Evolutionary conservation across 2,113 vertebrate species (phyloP), one percentile per base, ranked within the genome.

Genomic region (Procavia capensis): DNA sequence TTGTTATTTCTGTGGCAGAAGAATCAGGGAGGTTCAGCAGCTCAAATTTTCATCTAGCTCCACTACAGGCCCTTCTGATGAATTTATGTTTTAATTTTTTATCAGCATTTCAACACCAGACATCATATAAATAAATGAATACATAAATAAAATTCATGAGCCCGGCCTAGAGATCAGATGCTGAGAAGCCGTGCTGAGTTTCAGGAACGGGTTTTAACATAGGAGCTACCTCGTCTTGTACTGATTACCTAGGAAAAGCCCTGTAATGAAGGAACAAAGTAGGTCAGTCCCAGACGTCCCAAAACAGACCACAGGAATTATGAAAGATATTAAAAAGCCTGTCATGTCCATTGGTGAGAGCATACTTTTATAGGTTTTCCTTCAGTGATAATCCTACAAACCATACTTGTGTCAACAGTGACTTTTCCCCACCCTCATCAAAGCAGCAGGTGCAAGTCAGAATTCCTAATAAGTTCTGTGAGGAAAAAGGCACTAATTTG

Each of bases 201-300:
- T 75, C 70, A 70, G 27, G 89, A 50, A 66, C 45, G 83, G 85
- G 63, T 80, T 93, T 88, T 97, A 97, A 88, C 88, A 93, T 74
- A 86, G 64, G 64, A 97, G 92, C 78, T 3, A 96, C 95, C 72
- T 95, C 25, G 11, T 45, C 96, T 95, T 76, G 74, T 92, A 92
- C 79, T 85, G 72, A 93, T 96, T 78, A 90, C 96, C 96, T 91
- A 94, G 91, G 92, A 90, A 98, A 89, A 96, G 96, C 76, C n/a
- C 68, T 47, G 86, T 85, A 96, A 97, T 45, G 41, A 86, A 64
- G 39, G 88, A 72, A 43, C 90, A 95, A 74, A 82, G 88, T 93
- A 89, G 96, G 93, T 96, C 92, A 90, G 94, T 74, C 93, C 94
- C 90, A 95, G 91, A 70, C 24, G 91, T 14, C 34, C 10, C 3